Evolutionary conservation across 2,113 vertebrate genomes (phyloP).

Genomic region (Callospermophilus lateralis): DNA sequence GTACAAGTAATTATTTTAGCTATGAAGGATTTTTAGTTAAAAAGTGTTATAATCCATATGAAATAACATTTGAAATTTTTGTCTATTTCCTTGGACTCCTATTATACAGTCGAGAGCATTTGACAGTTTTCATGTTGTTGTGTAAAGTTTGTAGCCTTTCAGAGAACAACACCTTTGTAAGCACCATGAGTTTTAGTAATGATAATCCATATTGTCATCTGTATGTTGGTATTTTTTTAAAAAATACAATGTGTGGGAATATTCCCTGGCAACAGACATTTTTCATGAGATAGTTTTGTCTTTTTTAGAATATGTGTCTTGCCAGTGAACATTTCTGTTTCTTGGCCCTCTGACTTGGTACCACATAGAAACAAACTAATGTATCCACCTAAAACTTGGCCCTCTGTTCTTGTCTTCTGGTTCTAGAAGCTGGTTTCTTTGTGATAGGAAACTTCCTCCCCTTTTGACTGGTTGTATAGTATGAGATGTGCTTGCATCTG

Average conservation of each 20-base stretch:
- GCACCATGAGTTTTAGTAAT: background rate
- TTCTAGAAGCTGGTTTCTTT: background rate
- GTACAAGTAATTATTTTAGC: constrained; percentile 29
- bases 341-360: no score
- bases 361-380: no score
- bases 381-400: no score
- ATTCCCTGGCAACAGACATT: background rate
- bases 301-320: background rate
- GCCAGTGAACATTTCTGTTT: background rate
- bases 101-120: background rate
- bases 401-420: background rate
- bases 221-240: background rate
- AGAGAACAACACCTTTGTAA: background rate
- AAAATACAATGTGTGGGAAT: background rate
- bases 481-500: background rate
- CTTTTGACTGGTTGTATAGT: background rate
- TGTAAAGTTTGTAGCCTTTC: background rate
- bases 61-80: background rate
- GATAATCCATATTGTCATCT: no score
- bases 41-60: background rate
- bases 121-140: background rate
- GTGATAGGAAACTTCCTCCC: background rate
- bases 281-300: background rate
- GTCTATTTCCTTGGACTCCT: background rate
- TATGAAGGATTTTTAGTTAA: constrained; percentile 3